Base-by-base conservation (phyloP, 2,113 vertebrate species). In the Miniopterus natalensis region DNA sequence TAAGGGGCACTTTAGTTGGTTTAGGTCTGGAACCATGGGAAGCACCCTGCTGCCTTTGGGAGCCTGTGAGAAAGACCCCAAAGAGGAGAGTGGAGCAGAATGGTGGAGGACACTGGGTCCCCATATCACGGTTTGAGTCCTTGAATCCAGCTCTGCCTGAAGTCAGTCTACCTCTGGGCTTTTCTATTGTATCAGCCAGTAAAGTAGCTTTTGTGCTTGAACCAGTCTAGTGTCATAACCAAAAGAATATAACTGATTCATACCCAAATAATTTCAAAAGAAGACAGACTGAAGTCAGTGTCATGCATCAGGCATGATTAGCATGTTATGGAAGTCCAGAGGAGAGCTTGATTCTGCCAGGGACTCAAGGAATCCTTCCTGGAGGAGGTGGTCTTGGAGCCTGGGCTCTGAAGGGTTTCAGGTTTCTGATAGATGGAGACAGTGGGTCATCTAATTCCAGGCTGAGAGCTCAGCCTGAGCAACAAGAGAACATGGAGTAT, bases 281-380 rank as follows among this genome's bases (percentile, higher is more conserved):
- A 66, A 79, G 73, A 12, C n/a, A 49, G 63, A 77, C 40, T 10
- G 47, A 92, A 57, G 13, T 47, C 8, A 15, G 11, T 14, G 18
- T 31, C 8, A 3, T 0, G 6, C 0, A 0, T 31, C 2, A 1
- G 20, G 18, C 51, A 5, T 23, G 55, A n/a, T 31, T 21, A 42
- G 36, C 47, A 65, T 31, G 6, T 55, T 23, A 57, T 11, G 40
- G 31, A 73, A 93, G 55, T 31, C 36, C 15, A 83, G 27, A 25
- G 63, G 57, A 53, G 47, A 49, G 8, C 18, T 55, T 65, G 59
- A 11, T 29, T 55, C 23, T 42, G 36, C 36, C 49, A 9, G 27
- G 8, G 29, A 42, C 29, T 55, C 70, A 8, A 14, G 2, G 49
- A 70, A n/a, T 47, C 31, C 88, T 86, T 92, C 70, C 53, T 85